Evolutionary conservation across 2,888 invertebrate species (phyloP), one percentile per base, ranked within the genome.

Genomic region (Rhopalosiphum nymphaeae): DNA sequence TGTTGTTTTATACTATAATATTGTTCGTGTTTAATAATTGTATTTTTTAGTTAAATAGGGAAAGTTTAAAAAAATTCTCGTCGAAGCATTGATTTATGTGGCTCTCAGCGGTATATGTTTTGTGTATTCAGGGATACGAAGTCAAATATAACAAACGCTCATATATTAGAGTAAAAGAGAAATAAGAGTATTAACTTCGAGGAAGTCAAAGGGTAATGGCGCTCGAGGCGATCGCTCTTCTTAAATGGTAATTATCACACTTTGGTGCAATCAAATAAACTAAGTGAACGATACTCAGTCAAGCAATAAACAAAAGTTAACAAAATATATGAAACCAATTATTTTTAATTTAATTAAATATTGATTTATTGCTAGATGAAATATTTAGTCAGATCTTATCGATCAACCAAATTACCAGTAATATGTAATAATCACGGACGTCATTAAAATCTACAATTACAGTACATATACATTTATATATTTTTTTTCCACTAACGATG

Each of bases 241-340:
- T 87, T 53, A n/a, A 53, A 87, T 87, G 87, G 87, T 87, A 87
- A 87, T 87, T 87, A 87, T 87, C 87, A 49, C 87, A 87, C 87
- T 53, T 87, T 49, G n/a, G n/a, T n/a, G 53, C 53, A 87, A 49
- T 87, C 87, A 87, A 87, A 87, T n/a, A 87, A 87, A 53, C 49
- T 87, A 49, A 36, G 44, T n/a, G 53, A 53, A 87, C 53, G 36
- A 36, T 87, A 87, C 87, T 49, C 53, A 49, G 53, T 87, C 87
- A 36, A 87, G 87, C 49, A 36, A 49, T n/a, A n/a, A 49, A 36
- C 36, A 21, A 87, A 87, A 87, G 87, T 53, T 87, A n/a, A 49
- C 7, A 49, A 87, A 21, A 53, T 53, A 21, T 21, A 87, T 36
- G 36, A n/a, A n/a, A 36, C 53, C 53, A 87, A 87, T 87, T 87